Evolutionary conservation across 1,140 invertebrate genomes (phyloP), one percentile per base, ranked within the genome.

Genomic region (Drosophila pectinifera): DNA sequence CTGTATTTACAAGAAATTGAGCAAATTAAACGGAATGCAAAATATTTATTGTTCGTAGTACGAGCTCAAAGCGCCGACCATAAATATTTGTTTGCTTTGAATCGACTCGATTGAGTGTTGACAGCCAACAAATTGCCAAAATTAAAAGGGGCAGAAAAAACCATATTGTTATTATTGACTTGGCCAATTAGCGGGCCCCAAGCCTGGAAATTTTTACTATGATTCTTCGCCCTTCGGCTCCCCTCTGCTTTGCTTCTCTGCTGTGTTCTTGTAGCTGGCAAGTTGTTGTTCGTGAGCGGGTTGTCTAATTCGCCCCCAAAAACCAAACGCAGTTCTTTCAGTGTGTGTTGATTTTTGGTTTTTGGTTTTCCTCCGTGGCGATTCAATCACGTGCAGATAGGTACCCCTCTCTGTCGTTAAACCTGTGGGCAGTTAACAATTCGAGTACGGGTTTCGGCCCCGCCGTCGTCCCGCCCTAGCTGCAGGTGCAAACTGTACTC

Each of bases 401-500:
- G 89, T 89, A 53, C 49, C 38, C 49, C 49, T 72, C 85, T 74
- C 67, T 84, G 80, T 89, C 84, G 84, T 89, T 84, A 84, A 86
- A 78, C 58, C 73, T 75, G 53, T 58, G 72, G 76, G 73, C 72
- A 75, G 73, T 89, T 88, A 80, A 84, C 77, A 58, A 80, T 62
- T 64, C 18, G 28, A 51, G 49, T 51, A 51, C 31, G 49, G 13
- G 49, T 58, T 78, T 73, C 38, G n/a, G 31, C 18, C 49, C 22
- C 49, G 45, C 26, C 73, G 49, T 59, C 73, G 78, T 65, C 68
- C 57, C 34, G 28, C 46, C 59, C 28, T 76, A 58, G 84, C 58
- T 89, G 80, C 84, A 89, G 84, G 84, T 89, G 84, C 84, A 89
- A 89, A 89, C 84, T 89, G 84, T 89, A 89, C 84, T 74, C 59